A percentile compares a stretch with the other conserved stretches of the same genome.
Evolutionary conservation across 2,797 vertebrate species (phyloP).

Genomic region (Urophycis tenuis): DNA sequence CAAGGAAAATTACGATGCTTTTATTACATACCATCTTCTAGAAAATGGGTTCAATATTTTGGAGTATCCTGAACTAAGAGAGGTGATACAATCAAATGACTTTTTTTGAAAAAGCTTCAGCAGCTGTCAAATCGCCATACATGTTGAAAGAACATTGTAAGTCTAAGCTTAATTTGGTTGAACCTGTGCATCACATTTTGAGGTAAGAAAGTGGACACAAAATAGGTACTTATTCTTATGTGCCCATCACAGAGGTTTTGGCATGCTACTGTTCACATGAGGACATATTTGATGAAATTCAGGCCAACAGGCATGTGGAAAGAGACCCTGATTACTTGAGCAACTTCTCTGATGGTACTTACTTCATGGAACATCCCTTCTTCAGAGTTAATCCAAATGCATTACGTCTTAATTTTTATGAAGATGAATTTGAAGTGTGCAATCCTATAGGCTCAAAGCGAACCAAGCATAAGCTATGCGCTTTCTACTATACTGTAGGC

Average conservation of each 20-base stretch:
- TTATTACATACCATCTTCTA: too few species aligned
- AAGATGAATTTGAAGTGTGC: conserved; percentile 7
- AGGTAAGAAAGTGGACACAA: conserved; percentile 5
- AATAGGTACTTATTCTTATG: conserved; percentile 22
- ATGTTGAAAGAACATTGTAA: conserved; percentile 28
- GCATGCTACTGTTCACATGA: conserved; percentile 23
- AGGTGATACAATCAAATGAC: conserved; percentile 3
- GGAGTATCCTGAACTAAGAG: conserved; percentile 2
- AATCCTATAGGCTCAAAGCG: background rate
- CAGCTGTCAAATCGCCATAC: background rate
- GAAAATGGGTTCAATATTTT: too few species aligned
- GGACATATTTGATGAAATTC: conserved; percentile 24
- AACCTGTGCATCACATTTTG: conserved; percentile 16
- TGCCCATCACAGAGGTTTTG: conserved; percentile 16
- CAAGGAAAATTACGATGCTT: too few species aligned
- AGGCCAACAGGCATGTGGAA: background rate
- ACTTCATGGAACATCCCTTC: conserved; percentile 16
- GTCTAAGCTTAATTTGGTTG: conserved; percentile 12
- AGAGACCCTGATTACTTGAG: background rate
- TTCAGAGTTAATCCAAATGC: background rate
- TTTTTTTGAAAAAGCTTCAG: conserved; percentile 8
- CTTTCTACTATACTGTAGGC: too few species aligned
- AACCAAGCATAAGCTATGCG: conserved; percentile 26
- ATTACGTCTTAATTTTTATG: conserved; percentile 25
- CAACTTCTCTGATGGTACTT: conserved; percentile 20